These are phyloP conservation scores for Kobus ellipsiprymnus DNA, from an alignment of 2,113 vertebrate species.

Conservation along the genomic window DNA sequence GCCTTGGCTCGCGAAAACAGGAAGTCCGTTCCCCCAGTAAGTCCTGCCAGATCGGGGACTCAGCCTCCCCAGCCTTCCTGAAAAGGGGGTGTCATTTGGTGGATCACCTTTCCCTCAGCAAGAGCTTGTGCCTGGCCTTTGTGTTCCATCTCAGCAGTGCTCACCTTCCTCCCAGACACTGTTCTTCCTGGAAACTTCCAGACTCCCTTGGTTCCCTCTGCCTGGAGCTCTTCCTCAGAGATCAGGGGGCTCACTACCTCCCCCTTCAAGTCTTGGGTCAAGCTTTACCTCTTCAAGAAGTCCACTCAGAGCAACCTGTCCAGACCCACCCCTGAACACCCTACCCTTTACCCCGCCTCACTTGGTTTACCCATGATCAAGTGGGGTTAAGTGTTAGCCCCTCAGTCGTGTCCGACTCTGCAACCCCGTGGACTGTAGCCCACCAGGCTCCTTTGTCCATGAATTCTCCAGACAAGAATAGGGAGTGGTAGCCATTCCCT, in stretches of 20 bases:
- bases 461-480: background rate
- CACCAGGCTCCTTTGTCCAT: background rate
- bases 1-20: too few relatives aligned
- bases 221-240: background rate
- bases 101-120: background rate
- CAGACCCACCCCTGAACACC: background rate
- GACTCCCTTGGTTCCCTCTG: background rate
- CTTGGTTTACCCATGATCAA: background rate
- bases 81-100: background rate
- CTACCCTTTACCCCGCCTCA: background rate
- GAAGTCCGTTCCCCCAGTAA: background rate
- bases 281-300: background rate
- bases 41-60: background rate
- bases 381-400: background rate
- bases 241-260: background rate
- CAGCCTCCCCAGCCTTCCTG: background rate
- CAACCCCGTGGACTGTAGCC: background rate
- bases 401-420: background rate
- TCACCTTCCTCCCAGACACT: background rate
- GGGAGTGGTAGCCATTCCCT: background rate
- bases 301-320: background rate
- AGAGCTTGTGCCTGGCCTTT: background rate
- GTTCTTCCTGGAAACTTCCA: background rate
- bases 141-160: background rate
- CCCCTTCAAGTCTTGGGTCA: background rate